Evolutionary conservation across 2,113 vertebrate species (phyloP).

Genomic region (Pygoscelis antarcticus): DNA sequence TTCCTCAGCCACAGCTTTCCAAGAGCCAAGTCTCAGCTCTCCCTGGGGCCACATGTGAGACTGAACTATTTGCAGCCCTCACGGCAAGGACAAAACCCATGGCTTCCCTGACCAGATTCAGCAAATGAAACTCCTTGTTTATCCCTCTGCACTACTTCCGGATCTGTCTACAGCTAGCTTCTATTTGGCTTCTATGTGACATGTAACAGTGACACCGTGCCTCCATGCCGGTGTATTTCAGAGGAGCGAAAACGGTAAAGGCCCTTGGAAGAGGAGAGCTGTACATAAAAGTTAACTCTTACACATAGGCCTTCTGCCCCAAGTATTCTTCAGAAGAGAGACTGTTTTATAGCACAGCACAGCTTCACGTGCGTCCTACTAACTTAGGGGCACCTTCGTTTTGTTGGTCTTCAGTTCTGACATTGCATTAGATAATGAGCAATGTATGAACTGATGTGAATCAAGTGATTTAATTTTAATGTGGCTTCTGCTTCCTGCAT

Average conservation of each 20-base stretch:
- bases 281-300: not conserved
- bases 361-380: not conserved
- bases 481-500: not conserved
- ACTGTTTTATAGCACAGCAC: not conserved
- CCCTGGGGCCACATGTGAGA: not conserved
- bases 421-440: not conserved
- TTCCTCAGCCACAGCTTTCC: not conserved
- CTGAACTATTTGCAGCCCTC: not conserved
- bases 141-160: not conserved
- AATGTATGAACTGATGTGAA: not conserved
- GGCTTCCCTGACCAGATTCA: not conserved
- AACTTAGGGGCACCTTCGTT: not conserved
- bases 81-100: not conserved
- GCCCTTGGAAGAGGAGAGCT: not conserved
- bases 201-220: not conserved
- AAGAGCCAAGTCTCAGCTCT: not conserved
- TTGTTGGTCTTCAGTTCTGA: not conserved
- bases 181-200: not conserved
- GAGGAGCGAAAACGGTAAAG: not conserved
- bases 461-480: conserved; percentile 23
- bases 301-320: not conserved
- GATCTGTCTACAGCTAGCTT: not conserved
- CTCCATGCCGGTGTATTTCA: not conserved
- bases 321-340: not conserved
- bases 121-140: not conserved